Percentiles rank a stretch among this genome's conserved stretches.
phyloP scores from a whole-genome alignment of 92 coral and sea anemone species.

The Palythoa heliodiscus region DNA sequence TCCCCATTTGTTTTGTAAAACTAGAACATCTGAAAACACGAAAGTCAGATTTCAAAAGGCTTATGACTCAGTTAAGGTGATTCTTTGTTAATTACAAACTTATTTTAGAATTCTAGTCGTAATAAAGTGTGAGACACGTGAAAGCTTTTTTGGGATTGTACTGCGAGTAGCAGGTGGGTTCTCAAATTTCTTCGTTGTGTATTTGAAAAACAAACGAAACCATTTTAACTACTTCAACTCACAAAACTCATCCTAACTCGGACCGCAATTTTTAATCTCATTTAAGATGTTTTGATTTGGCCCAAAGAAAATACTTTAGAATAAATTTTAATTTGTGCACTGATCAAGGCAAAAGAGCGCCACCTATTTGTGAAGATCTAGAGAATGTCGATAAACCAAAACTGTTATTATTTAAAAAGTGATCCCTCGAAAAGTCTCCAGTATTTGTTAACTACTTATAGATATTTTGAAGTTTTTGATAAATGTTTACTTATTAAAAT shows the following conservation, averaged over 20 bases:
- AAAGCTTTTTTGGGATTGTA: background rate
- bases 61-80: background rate
- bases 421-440: background rate
- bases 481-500: background rate
- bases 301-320: background rate
- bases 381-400: background rate
- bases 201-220: background rate
- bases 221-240: too few relatives aligned
- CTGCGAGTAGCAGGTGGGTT: background rate
- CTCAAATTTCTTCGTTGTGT: background rate
- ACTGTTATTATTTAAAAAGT: background rate
- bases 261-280: background rate
- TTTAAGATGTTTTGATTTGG: background rate
- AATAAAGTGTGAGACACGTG: background rate
- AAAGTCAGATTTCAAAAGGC: background rate
- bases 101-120: background rate
- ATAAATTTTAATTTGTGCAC: too few relatives aligned
- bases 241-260: too few relatives aligned
- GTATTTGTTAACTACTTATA: too few relatives aligned
- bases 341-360: background rate
- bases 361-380: background rate
- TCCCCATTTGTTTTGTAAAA: background rate
- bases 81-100: background rate
- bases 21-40: background rate
- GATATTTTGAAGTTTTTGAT: too few relatives aligned